Conservation (phyloP, 2,797 vertebrate genomes). For the Nyctalus aviator region DNA sequence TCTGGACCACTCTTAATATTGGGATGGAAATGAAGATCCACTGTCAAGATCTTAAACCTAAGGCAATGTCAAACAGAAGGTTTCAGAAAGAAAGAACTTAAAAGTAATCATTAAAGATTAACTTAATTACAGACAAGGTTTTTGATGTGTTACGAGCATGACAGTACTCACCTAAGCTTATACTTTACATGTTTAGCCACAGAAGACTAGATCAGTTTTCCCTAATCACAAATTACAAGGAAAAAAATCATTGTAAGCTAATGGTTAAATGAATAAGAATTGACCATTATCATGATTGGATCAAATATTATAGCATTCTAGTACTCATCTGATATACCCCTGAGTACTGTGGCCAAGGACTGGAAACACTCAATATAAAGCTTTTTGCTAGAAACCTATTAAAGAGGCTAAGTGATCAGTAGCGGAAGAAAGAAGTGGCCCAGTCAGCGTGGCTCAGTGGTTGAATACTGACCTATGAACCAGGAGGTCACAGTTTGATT, state of each 20-base stretch:
- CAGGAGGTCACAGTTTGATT: too few species aligned
- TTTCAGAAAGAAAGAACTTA: not conserved
- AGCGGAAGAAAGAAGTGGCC: not conserved
- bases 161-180: not conserved
- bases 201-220: not conserved
- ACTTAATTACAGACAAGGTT: not conserved
- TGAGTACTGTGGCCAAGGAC: not conserved
- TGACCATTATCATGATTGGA: not conserved
- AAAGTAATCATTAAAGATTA: not conserved
- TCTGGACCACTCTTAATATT: not conserved
- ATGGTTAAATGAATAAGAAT: not conserved
- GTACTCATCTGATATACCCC: not conserved
- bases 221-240: not conserved
- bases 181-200: not conserved
- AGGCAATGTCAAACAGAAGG: not conserved
- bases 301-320: not conserved
- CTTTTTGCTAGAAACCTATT: not conserved
- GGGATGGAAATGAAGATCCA: not conserved
- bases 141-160: not conserved
- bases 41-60: not conserved
- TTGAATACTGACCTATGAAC: too few species aligned
- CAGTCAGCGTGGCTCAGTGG: too few species aligned
- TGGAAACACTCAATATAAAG: not conserved
- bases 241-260: not conserved
- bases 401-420: not conserved